Evolutionary conservation across 2,113 vertebrate species (phyloP).

Genomic region (Ameiurus melas): DNA sequence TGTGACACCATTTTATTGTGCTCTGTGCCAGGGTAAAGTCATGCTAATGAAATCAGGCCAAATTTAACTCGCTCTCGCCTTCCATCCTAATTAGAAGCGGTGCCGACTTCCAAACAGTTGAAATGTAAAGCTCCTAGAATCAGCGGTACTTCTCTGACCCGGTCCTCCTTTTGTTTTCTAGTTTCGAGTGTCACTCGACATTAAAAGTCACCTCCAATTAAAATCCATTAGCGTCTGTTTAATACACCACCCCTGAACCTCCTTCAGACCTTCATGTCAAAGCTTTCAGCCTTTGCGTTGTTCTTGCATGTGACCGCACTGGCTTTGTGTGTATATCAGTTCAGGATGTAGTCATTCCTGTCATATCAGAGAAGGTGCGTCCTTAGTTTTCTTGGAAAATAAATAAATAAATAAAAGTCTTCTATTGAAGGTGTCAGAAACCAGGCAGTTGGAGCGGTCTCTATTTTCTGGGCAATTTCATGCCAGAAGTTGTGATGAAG

Average conservation of each 20-base stretch:
- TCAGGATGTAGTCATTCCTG: not conserved
- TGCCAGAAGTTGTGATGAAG: constrained; percentile 59
- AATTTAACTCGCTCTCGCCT: constrained; percentile 34
- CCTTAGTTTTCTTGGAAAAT: not conserved
- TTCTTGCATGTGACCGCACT: not conserved
- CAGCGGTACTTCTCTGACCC: constrained; percentile 1
- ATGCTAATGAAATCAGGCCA: constrained; percentile 51
- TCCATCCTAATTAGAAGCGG: constrained; percentile 49
- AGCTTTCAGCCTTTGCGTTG: constrained; percentile 23
- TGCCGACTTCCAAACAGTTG: constrained; percentile 34
- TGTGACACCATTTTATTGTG: constrained; percentile 41
- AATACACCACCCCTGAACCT: not conserved
- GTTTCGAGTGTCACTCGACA: constrained; percentile 12
- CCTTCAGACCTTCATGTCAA: not conserved
- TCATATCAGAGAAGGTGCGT: constrained; percentile 6
- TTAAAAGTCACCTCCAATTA: constrained; percentile 43
- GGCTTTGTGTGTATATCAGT: constrained; percentile 3
- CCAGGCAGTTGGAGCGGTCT: not conserved
- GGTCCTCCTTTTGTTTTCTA: not conserved
- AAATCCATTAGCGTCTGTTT: constrained; percentile 32
- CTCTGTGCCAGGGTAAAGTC: constrained; percentile 28
- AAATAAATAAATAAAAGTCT: not conserved
- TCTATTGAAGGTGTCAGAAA: constrained; percentile 6
- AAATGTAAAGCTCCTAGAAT: constrained; percentile 27
- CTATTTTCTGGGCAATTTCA: constrained; percentile 26